Evolutionary conservation across 2,888 invertebrate species (phyloP).

Genomic region (Yponomeuta cagnagella): DNA sequence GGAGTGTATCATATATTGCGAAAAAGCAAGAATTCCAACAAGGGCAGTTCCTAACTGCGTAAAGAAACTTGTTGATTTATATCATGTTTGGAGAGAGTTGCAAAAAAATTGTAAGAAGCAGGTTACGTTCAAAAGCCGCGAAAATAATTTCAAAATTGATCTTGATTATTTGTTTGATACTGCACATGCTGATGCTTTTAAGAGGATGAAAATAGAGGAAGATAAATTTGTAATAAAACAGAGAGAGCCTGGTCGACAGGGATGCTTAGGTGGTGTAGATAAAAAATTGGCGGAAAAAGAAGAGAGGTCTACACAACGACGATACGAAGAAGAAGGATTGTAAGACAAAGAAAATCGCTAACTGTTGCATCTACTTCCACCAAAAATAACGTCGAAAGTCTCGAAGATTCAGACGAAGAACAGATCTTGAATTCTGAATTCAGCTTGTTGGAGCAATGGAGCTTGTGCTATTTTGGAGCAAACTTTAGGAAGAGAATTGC

Average conservation of each 20-base stretch:
- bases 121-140: conserved; percentile 20
- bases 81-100: conserved; percentile 34
- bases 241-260: conserved; percentile 29
- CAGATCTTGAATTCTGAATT: neutral
- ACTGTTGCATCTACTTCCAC: neutral
- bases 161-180: conserved; percentile 26
- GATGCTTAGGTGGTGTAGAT: conserved; percentile 28
- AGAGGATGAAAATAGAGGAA: conserved; percentile 29
- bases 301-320: conserved; percentile 19
- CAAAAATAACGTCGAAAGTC: conserved; percentile 13
- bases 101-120: conserved; percentile 29
- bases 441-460: neutral
- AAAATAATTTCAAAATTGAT: conserved; percentile 22
- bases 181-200: conserved; percentile 24
- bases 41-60: conserved; percentile 17
- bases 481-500: no score
- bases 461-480: no score
- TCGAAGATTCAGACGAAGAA: conserved; percentile 10
- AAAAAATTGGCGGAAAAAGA: conserved; percentile 30
- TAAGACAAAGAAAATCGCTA: conserved; percentile 13
- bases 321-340: conserved; percentile 2
- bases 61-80: conserved; percentile 28
- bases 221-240: conserved; percentile 30
- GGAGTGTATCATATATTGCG: conserved; percentile 34
- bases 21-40: conserved; percentile 20